A percentile compares a stretch with the other conserved stretches of the same genome.
These are phyloP conservation scores for Grammomys surdaster DNA, from an alignment of 2,113 vertebrate species.

Conservation along the genomic window DNA sequence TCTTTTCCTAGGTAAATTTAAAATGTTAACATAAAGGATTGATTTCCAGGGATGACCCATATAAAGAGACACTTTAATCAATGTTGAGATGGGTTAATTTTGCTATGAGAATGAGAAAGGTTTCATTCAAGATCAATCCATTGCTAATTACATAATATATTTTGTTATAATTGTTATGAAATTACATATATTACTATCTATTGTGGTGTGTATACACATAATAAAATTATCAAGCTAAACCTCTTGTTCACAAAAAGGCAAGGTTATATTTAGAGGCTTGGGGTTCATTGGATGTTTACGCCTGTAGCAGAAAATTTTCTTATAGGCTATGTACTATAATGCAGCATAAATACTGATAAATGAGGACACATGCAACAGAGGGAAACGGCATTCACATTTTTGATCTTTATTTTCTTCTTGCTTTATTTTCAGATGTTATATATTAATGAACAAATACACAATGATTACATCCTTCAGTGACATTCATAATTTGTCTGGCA, in stretches of 20 bases:
- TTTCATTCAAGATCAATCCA: not conserved
- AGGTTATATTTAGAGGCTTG: not conserved
- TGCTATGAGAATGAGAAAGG: not conserved
- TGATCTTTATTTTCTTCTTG: not conserved
- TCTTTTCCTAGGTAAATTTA: not conserved
- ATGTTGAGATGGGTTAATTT: not conserved
- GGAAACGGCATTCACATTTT: not conserved
- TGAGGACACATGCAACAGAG: not conserved
- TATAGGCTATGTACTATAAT: not conserved
- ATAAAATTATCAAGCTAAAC: not conserved
- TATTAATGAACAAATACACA: not conserved
- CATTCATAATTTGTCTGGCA: not conserved
- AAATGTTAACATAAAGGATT: not conserved
- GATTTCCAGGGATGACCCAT: too few species aligned
- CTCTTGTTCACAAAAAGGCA: not conserved
- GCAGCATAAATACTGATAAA: not conserved
- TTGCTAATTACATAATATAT: not conserved
- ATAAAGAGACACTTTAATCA: not conserved
- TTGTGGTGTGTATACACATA: not conserved
- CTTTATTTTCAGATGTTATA: not conserved
- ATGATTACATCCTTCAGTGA: not conserved
- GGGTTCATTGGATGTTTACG: not conserved
- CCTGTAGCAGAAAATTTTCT: not conserved
- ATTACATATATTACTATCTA: not conserved
- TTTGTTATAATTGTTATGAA: not conserved